Conservation (phyloP, 2,888 invertebrate species). For the Eupelmus urozonus region DNA sequence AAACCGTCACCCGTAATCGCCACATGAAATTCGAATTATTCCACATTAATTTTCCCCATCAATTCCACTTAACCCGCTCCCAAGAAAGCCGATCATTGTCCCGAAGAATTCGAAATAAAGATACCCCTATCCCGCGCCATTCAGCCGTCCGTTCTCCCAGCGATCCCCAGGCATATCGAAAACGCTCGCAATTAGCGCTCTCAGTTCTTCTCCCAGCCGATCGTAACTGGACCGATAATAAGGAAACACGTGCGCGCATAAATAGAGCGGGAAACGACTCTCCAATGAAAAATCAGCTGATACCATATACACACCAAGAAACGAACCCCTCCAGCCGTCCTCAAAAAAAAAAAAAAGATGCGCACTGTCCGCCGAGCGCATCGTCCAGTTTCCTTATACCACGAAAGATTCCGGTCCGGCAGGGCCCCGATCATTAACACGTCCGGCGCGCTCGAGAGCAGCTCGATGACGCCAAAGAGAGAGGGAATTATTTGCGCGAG, state of each 20-base stretch:
- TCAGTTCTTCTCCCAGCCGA: neutral
- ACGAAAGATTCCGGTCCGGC: slow-evolving; percentile 22
- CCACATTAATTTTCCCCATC: too few species aligned
- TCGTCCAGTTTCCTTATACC: slow-evolving; percentile 43
- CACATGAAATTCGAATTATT: too few species aligned
- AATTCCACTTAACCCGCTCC: too few species aligned
- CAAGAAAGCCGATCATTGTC: neutral
- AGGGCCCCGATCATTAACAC: slow-evolving; percentile 50
- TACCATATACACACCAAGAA: too few species aligned
- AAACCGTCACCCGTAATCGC: too few species aligned
- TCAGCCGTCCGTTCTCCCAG: neutral
- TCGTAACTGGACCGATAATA: slow-evolving; percentile 41
- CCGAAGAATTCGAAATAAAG: neutral
- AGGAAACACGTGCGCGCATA: slow-evolving; percentile 25
- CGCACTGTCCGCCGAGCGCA: neutral
- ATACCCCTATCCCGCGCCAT: slow-evolving; percentile 1
- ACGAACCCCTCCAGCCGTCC: too few species aligned
- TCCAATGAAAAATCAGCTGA: neutral
- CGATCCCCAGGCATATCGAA: neutral
- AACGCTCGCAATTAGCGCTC: slow-evolving; percentile 26
- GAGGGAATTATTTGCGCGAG: slow-evolving; percentile 13
- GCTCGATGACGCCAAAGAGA: too few species aligned
- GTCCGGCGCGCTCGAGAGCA: neutral
- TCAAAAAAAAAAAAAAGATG: neutral
- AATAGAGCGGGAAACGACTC: neutral